Conservation (phyloP, 2,888 invertebrate species). For the Xestia sexstrigata region DNA sequence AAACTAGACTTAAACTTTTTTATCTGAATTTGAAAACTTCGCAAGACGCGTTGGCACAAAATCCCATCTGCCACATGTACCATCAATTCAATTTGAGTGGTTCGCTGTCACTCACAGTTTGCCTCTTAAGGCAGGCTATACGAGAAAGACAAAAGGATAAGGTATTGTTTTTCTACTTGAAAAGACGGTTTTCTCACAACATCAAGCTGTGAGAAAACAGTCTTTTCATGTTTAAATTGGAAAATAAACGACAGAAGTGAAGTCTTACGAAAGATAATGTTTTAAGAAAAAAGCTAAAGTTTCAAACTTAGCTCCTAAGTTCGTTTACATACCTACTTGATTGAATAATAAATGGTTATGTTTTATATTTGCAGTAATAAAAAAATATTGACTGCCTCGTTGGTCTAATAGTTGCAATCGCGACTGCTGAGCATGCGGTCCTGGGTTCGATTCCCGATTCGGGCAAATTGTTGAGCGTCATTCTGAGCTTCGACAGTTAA, state of each 20-base stretch:
- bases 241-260: not conserved
- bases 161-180: constrained; percentile 7
- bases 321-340: not conserved
- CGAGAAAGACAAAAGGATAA: not conserved
- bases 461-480: too few relatives aligned
- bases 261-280: not conserved
- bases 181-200: too few relatives aligned
- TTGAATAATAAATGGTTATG: not conserved
- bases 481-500: too few relatives aligned
- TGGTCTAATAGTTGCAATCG: too few relatives aligned
- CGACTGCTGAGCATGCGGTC: too few relatives aligned
- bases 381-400: too few relatives aligned
- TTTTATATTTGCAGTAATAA: not conserved
- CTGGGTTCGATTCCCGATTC: too few relatives aligned
- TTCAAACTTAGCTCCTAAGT: not conserved
- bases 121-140: constrained; percentile 7
- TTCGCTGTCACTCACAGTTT: constrained; percentile 37
- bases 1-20: constrained; percentile 3
- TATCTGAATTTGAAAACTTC: constrained; percentile 28
- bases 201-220: not conserved
- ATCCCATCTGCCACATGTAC: constrained; percentile 20
- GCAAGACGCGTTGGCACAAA: constrained; percentile 17
- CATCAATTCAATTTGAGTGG: constrained; percentile 26
- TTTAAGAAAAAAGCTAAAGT: not conserved
- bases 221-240: not conserved